Conservation (phyloP, 2,113 vertebrate genomes). For the Xiphophorus couchianus region DNA sequence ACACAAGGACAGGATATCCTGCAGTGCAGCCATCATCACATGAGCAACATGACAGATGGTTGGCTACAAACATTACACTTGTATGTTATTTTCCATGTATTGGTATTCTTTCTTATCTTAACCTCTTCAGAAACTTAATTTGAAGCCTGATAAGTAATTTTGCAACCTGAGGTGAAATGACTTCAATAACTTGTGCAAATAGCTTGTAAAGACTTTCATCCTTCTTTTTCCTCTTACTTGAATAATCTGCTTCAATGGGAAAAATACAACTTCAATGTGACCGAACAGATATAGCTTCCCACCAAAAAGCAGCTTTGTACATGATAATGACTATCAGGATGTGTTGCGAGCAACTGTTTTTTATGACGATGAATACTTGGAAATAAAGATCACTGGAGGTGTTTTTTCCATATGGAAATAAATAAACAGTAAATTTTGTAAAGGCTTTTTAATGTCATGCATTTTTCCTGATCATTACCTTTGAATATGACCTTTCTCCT, state of each 20-base stretch:
- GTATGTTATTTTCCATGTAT: not conserved
- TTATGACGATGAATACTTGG: too few relatives aligned
- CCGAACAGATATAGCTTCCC: not conserved
- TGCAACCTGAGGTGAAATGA: not conserved
- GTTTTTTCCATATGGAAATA: not conserved
- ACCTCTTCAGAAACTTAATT: not conserved
- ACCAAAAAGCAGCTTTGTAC: not conserved
- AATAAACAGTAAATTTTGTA: not conserved
- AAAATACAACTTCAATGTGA: not conserved
- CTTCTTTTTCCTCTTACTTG: not conserved
- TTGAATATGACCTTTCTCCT: not conserved
- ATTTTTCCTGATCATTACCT: not conserved
- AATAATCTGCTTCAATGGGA: not conserved
- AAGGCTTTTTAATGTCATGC: not conserved
- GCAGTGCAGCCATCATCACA: not conserved
- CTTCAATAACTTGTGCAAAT: not conserved
- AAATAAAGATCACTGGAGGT: not conserved
- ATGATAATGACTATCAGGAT: not conserved
- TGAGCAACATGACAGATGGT: not conserved
- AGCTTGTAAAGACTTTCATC: not conserved
- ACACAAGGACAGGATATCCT: conserved; percentile 28
- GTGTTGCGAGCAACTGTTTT: not conserved
- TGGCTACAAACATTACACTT: not conserved
- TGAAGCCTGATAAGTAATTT: not conserved
- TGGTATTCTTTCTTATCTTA: not conserved